Conservation (phyloP, 2,113 vertebrate genomes). For the Nanger granti region DNA sequence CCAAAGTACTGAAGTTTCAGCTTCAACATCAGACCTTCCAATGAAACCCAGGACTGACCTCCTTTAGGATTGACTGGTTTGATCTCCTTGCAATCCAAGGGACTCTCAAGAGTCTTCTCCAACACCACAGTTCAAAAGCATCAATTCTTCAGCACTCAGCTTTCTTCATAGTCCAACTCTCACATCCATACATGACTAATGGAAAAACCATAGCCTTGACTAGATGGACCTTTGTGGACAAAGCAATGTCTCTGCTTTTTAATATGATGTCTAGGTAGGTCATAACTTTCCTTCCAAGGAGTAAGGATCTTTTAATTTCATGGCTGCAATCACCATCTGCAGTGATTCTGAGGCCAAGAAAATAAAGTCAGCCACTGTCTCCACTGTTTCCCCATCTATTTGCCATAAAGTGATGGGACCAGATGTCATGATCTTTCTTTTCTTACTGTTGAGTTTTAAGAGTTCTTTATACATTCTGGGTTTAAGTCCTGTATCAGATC, state of each 20-base stretch:
- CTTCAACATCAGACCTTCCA: neutral
- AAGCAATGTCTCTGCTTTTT: neutral
- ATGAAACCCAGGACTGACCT: neutral
- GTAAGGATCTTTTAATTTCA: neutral
- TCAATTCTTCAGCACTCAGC: rapidly evolving
- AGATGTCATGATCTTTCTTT: neutral
- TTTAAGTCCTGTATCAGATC: neutral
- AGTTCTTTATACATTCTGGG: neutral
- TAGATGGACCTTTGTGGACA: neutral
- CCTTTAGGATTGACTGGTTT: neutral
- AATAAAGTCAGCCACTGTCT: neutral
- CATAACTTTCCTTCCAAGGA: neutral
- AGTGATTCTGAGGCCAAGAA: neutral
- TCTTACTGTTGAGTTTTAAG: neutral
- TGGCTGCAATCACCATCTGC: neutral
- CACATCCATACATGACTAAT: neutral
- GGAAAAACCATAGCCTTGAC: neutral
- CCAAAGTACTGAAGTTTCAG: neutral
- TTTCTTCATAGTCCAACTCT: neutral
- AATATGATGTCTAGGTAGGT: neutral
- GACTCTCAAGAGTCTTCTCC: neutral
- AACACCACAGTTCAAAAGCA: neutral
- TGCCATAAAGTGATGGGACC: neutral
- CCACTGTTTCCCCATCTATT: neutral
- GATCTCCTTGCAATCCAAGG: neutral